Evolutionary conservation across 2,113 vertebrate species (phyloP).

Genomic region (Phycodurus eques): DNA sequence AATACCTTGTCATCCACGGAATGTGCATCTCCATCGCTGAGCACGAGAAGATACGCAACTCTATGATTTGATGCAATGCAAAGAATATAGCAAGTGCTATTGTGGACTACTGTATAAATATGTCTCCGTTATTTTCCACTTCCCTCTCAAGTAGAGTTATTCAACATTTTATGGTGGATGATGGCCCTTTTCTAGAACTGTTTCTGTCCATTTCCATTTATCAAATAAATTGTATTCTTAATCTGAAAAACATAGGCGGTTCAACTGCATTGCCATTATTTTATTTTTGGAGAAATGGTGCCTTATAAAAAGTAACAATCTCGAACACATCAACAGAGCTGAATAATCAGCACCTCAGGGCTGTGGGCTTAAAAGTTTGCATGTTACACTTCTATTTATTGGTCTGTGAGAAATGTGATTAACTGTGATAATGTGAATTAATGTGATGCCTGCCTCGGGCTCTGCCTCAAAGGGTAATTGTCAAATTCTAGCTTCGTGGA

Average conservation of each 20-base stretch:
- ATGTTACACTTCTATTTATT: conserved; percentile 1
- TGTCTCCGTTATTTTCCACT: no score
- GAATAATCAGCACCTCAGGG: not conserved
- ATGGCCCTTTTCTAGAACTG: not conserved
- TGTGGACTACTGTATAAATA: no score
- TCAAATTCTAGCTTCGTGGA: not conserved
- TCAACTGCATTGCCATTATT: not conserved
- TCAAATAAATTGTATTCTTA: not conserved
- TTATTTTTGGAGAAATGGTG: not conserved
- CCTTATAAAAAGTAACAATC: not conserved
- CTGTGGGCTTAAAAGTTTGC: not conserved
- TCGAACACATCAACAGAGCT: not conserved
- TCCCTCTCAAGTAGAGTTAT: no score
- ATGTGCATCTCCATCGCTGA: no score
- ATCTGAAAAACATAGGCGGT: not conserved
- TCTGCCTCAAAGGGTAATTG: conserved; percentile 3
- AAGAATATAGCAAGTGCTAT: not conserved
- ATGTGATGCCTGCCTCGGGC: not conserved
- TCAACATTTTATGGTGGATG: not conserved
- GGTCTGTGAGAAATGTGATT: conserved; percentile 8
- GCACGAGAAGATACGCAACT: no score
- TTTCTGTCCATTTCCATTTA: not conserved
- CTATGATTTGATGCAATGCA: not conserved
- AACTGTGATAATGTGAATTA: conserved; percentile 1
- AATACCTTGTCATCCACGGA: no score